Evolutionary conservation across 2,888 invertebrate genomes (phyloP).

Genomic region (Torymus texanus): DNA sequence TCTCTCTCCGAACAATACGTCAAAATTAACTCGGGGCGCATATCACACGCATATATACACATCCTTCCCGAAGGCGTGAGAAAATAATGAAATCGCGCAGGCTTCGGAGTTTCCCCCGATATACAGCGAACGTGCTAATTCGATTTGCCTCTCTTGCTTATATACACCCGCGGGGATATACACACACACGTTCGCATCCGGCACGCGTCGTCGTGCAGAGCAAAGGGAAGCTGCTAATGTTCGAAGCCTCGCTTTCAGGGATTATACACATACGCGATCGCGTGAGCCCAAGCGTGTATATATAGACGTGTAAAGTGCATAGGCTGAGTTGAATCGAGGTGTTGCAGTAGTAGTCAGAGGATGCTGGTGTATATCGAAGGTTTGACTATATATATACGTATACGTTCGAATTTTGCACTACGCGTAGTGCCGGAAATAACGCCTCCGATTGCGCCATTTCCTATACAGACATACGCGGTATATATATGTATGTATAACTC

Average conservation of each 20-base stretch:
- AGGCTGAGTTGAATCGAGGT: not conserved
- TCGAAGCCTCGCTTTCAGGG: constrained; percentile 4
- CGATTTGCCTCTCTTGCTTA: constrained; percentile 9
- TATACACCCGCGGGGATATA: no score
- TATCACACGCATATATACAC: no score
- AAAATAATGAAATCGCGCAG: constrained; percentile 32
- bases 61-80: not conserved
- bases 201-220: no score
- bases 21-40: constrained; percentile 10
- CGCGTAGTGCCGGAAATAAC: constrained; percentile 22
- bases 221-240: no score
- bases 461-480: no score
- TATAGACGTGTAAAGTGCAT: not conserved
- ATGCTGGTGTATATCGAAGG: no score
- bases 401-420: not conserved
- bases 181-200: no score
- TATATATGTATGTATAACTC: no score
- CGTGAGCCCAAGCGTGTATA: not conserved
- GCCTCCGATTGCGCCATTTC: constrained; percentile 31
- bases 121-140: constrained; percentile 22
- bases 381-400: no score
- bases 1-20: constrained; percentile 7
- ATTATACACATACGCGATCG: no score
- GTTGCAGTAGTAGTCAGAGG: not conserved
- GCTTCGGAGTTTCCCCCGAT: constrained; percentile 2